Evolutionary conservation across 2,888 invertebrate genomes (phyloP), one percentile per base, ranked within the genome.

Genomic region (Electrophaes corylata): DNA sequence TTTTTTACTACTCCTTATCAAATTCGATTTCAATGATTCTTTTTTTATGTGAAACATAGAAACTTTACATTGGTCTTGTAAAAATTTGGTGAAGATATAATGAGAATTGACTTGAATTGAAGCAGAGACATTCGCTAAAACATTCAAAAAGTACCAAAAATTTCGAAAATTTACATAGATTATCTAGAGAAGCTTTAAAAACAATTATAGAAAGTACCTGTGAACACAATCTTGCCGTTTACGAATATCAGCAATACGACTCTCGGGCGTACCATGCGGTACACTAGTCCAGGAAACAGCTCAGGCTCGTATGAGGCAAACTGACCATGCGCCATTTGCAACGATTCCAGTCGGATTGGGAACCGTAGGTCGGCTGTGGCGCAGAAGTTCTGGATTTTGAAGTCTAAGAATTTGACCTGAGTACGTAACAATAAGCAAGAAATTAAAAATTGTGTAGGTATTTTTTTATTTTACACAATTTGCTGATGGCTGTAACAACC

Each of bases 161-260:
- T n/a, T n/a, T n/a, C n/a, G n/a, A n/a, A n/a, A n/a, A n/a, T n/a
- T n/a, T n/a, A n/a, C n/a, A n/a, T n/a, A n/a, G n/a, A n/a, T n/a
- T n/a, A n/a, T n/a, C n/a, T n/a, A n/a, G n/a, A n/a, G n/a, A n/a
- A n/a, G n/a, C n/a, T n/a, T n/a, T n/a, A n/a, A n/a, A n/a, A n/a
- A n/a, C n/a, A n/a, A n/a, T n/a, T 23, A 5, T 10, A 41, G 4
- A 16, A 18, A 10, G 16, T 54, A 91, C 94, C 94, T 76, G 99
- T 99, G 64, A 99, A 95, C 1, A 99, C 99, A 67, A 99, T 95
- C 94, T 99, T 99, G 53, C 99, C 99, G 84, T 99, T 99, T 0
- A 99, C 99, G 92, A 99, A 99, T 83, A 99, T 99, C 10, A 99
- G 92, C 63, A 99, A 89, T n/a, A 99, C 99, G 66, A 99, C 95